phyloP scores from a whole-genome alignment of 2,113 vertebrate species.

The Passer domesticus region DNA sequence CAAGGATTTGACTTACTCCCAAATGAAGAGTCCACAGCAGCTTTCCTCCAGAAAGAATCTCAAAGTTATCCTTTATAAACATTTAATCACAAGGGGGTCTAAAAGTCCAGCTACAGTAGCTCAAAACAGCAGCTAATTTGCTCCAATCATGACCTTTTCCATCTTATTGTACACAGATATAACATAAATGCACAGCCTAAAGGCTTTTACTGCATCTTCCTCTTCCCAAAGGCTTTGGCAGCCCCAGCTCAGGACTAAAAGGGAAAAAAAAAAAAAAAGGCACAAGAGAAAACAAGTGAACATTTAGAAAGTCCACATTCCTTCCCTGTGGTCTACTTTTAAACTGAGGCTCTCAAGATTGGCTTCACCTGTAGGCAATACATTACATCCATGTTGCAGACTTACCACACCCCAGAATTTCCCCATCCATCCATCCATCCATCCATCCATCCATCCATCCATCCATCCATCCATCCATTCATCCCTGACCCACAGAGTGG shows the following conservation, averaged over 20 bases:
- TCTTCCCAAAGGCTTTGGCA: not conserved
- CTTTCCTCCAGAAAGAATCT: not conserved
- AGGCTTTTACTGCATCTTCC: not conserved
- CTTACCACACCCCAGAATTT: too few species aligned
- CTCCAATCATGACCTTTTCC: not conserved
- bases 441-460: not conserved
- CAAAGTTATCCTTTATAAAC: not conserved
- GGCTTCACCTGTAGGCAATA: not conserved
- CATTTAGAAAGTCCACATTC: fast-evolving
- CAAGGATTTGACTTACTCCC: not conserved
- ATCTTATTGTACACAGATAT: fast-evolving
- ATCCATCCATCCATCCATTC: not conserved
- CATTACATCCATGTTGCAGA: not conserved
- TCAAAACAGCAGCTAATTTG: not conserved
- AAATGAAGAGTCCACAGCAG: not conserved
- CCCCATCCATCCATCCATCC: not conserved
- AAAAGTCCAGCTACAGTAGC: not conserved
- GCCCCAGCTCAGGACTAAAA: not conserved
- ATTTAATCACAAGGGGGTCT: not conserved
- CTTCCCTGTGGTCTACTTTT: not conserved
- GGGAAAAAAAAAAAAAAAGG: fast-evolving
- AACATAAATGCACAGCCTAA: not conserved
- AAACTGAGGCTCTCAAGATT: not conserved
- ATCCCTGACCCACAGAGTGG: not conserved
- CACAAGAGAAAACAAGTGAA: fast-evolving